Conservation (phyloP, 2,888 invertebrate genomes). For the Plusia festucae region DNA sequence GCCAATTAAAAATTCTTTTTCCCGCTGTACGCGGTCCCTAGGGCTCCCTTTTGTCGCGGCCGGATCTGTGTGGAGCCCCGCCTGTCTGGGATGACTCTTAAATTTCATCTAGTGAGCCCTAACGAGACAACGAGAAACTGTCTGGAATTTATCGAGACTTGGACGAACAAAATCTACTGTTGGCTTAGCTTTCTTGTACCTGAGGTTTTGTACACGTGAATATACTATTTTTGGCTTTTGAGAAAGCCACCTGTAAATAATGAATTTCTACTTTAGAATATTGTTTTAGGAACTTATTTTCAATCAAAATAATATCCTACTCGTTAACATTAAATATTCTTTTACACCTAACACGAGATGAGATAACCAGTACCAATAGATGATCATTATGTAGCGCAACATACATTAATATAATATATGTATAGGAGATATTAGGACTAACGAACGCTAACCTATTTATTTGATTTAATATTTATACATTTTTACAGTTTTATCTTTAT, state of each 20-base stretch:
- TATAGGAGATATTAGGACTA: too few relatives aligned
- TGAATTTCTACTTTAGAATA: neutral
- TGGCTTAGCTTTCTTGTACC: constrained; percentile 26
- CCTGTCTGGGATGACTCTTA: constrained; percentile 76
- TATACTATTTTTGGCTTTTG: neutral
- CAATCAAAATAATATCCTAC: too few relatives aligned
- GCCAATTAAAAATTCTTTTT: constrained; percentile 86
- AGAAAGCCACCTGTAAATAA: neutral
- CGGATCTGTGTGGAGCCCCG: constrained; percentile 74
- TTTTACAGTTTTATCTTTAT: neutral
- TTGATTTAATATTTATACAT: neutral
- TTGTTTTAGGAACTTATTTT: neutral
- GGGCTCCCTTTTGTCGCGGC: constrained; percentile 78
- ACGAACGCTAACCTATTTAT: neutral
- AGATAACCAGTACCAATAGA: too few relatives aligned
- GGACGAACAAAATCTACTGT: constrained; percentile 54
- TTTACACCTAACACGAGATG: too few relatives aligned
- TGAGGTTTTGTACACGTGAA: constrained; percentile 20
- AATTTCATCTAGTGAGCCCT: constrained; percentile 80
- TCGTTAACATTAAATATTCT: too few relatives aligned
- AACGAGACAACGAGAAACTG: constrained; percentile 71
- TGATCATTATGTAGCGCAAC: too few relatives aligned
- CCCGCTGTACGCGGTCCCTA: constrained; percentile 71
- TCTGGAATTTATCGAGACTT: constrained; percentile 55
- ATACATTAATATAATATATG: too few relatives aligned